Evolutionary conservation across 2,888 invertebrate species (phyloP), one percentile per base, ranked within the genome.

Genomic region (Stomorhina lunata): DNA sequence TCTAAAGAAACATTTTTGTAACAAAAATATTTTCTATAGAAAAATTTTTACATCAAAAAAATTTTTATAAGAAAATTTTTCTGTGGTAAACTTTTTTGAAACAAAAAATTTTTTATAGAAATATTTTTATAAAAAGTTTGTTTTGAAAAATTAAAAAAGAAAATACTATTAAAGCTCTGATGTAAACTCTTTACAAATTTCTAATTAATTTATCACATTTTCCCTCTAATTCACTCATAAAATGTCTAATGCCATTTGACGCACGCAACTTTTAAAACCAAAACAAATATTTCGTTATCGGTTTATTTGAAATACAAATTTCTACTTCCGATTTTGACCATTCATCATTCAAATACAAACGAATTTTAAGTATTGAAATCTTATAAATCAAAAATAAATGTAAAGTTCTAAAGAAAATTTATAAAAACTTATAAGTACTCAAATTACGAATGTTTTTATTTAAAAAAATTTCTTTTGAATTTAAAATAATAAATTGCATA

Each of bases 251-350:
- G 1, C 9, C 17, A 55, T 43, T n/a, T 43, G 20, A 22, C 32
- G 29, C 29, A 37, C n/a, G n/a, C n/a, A 43, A 48, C 45, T 20
- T n/a, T 20, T 2, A 48, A 48, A 48, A 50, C 25, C 37, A 32
- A 57, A 25, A 57, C n/a, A n/a, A 50, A 59, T 7, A n/a, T 37
- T 40, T 20, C 66, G 7, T 79, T 79, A 79, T 72, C 79, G 22
- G 7, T 53, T 66, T 72, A 50, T 12, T 25, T 12, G 32, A 78
- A 68, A 55, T 71, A 22, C n/a, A n/a, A n/a, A n/a, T 17, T 29
- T n/a, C 2, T 32, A 66, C 57, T 79, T 79, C 65, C 65, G 40
- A 65, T 57, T 65, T 78, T 5, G 48, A 4, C 17, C 25, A 34
- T 63, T 69, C 20, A 29, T 55, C 17, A 27, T 27, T 12, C n/a